Conservation (phyloP, 2,113 vertebrate genomes). For the Mirza zaza region DNA sequence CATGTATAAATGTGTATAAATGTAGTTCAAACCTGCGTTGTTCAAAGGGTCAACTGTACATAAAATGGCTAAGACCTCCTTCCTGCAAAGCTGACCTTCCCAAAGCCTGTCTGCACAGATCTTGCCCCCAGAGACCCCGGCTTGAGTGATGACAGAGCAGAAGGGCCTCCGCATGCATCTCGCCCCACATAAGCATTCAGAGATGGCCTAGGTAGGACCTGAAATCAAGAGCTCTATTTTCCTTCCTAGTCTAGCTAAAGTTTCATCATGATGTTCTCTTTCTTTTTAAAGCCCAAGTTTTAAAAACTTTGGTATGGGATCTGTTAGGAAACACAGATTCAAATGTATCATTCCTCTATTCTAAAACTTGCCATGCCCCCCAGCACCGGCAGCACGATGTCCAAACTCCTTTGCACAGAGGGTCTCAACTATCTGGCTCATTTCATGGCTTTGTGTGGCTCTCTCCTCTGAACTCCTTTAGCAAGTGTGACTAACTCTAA, state of each 20-base stretch:
- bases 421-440: neutral
- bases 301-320: neutral
- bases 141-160: neutral
- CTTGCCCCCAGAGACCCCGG: neutral
- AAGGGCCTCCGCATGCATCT: neutral
- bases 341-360: neutral
- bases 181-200: rapidly evolving
- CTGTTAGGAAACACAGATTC: neutral
- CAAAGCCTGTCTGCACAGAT: neutral
- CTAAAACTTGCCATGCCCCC: neutral
- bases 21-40: neutral
- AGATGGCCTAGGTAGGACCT: neutral
- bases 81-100: neutral
- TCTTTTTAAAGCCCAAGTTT: neutral
- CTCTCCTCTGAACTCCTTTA: neutral
- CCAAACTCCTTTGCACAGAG: neutral
- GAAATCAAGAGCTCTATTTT: neutral
- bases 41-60: neutral
- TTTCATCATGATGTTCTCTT: neutral
- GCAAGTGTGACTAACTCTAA: neutral
- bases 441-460: neutral
- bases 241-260: neutral
- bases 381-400: neutral
- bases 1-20: too few species aligned
- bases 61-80: neutral